These are phyloP conservation scores for Monochamus saltuarius DNA, from an alignment of 1,140 invertebrate genomes.

Conservation along the genomic window DNA sequence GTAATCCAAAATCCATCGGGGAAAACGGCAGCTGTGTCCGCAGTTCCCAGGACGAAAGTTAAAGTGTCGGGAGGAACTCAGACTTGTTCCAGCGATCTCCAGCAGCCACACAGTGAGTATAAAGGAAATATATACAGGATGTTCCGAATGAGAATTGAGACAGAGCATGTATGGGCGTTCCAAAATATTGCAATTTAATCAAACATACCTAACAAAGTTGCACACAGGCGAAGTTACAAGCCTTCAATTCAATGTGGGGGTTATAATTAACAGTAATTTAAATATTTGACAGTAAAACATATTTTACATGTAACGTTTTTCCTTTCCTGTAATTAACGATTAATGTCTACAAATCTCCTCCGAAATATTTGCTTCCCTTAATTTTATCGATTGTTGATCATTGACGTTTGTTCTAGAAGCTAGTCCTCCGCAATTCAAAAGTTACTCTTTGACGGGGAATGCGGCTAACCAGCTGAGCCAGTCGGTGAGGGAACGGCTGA, in stretches of 20 bases:
- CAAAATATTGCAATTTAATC: too few species aligned
- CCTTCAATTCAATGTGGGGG: too few species aligned
- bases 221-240: too few species aligned
- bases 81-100: conserved; percentile 78
- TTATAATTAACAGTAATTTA: too few species aligned
- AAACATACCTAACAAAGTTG: too few species aligned
- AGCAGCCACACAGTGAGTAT: conserved; percentile 64
- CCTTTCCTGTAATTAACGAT: not conserved
- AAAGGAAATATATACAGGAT: conserved; percentile 3
- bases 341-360: not conserved
- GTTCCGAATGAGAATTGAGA: too few species aligned
- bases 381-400: not conserved
- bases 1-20: conserved; percentile 42
- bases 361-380: not conserved
- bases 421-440: conserved; percentile 63
- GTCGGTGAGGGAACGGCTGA: conserved; percentile 76
- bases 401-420: conserved; percentile 34
- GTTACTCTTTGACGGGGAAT: conserved; percentile 78
- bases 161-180: too few species aligned
- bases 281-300: not conserved
- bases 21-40: conserved; percentile 79
- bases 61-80: conserved; percentile 88
- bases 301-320: not conserved
- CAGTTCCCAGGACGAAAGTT: conserved; percentile 75
- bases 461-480: conserved; percentile 81